Evolutionary conservation across 2,797 vertebrate genomes (phyloP), one percentile per base, ranked within the genome.

Genomic region (Poecilia wingei): DNA sequence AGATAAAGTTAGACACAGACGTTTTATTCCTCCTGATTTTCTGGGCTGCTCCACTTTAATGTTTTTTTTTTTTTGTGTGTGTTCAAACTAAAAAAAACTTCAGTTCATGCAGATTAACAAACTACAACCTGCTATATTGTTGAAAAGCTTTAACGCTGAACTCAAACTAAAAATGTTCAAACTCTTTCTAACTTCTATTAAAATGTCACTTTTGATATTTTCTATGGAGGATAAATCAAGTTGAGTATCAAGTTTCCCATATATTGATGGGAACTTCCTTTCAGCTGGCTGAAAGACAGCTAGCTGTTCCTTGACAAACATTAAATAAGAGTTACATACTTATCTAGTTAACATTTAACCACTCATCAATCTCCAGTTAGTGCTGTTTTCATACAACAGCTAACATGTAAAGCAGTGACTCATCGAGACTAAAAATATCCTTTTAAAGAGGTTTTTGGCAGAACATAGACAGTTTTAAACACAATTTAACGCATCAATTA

Each of bases 111-210:
- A 53, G 66, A 72, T 47, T 8, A 3, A 46, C 53, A 36, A 71
- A 46, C 46, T 64, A 0, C n/a, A 33, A 55, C 1, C n/a, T 70
- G 72, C 9, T 3, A n/a, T 20, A 53, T 55, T 2, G 25, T 47
- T 64, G 3, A 51, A 69, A 45, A 59, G 2, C 18, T 57, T 76
- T 39, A 71, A 74, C 14, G 72, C 79, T 76, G 8, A 5, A 78
- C 2, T 86, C 82, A 82, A 82, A 84, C 77, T 86, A 46, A 75
- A 41, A 57, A 22, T 77, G n/a, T 72, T 74, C 1, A 53, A 70
- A 6, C 49, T 22, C 66, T 69, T 41, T 68, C 20, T 78, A 5
- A n/a, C 75, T 73, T 33, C 12, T 33, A 4, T 25, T 3, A 61
- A 79, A 78, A 41, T 68, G 36, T 39, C 14, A 22, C 7, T 66